Conservation (phyloP, 2,113 vertebrate genomes). For the Axis porcinus region DNA sequence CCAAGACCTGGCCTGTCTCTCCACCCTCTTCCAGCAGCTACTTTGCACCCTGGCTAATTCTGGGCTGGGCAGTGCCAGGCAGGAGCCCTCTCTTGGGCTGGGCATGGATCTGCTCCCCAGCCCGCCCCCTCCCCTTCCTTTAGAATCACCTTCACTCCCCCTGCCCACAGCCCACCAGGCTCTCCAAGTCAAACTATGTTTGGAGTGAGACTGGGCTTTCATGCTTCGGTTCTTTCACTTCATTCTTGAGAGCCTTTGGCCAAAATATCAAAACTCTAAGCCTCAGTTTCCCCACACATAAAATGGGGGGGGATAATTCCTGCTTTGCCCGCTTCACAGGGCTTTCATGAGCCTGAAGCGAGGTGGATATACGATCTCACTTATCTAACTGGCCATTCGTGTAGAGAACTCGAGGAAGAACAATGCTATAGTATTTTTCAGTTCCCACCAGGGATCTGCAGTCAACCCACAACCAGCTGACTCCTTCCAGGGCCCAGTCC, state of each 20-base stretch:
- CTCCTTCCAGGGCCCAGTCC: not conserved
- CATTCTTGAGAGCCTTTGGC: not conserved
- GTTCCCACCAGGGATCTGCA: too few species aligned
- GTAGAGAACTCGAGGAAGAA: not conserved
- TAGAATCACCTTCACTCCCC: not conserved
- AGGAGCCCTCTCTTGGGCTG: not conserved
- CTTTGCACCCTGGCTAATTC: not conserved
- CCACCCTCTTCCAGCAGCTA: not conserved
- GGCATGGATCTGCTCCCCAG: not conserved
- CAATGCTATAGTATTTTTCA: not conserved
- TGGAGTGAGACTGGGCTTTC: not conserved
- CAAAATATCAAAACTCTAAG: not conserved
- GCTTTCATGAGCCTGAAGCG: not conserved
- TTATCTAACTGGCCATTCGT: not conserved
- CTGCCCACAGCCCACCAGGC: too few species aligned
- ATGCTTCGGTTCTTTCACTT: not conserved
- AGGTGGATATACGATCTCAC: not conserved
- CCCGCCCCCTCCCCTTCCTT: not conserved
- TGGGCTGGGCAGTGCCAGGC: rapidly evolving
- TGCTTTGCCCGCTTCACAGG: not conserved
- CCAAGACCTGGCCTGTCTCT: not conserved
- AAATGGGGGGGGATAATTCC: not conserved
- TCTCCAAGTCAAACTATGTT: not conserved
- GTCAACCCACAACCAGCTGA: not conserved
- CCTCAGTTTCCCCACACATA: not conserved